Evolutionary conservation across 1,140 invertebrate species (phyloP), one percentile per base, ranked within the genome.

Genomic region (Fragariocoptes setiger): DNA sequence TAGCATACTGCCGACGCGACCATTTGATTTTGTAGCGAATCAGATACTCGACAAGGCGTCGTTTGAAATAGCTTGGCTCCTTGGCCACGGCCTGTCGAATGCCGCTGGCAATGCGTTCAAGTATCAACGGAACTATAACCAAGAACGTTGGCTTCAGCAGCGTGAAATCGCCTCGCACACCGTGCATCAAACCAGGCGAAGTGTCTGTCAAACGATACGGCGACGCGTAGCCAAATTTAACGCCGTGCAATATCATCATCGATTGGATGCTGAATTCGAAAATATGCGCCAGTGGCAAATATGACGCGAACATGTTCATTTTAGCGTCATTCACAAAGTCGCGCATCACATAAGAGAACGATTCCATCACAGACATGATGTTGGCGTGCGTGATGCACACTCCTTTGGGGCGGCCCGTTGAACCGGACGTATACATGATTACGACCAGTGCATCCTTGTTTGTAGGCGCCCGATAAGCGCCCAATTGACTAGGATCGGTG

Each of bases 401-500:
- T n/a, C n/a, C 58, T 59, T 86, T 85, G 0, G 80, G 80, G 40
- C 73, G 69, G 21, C 83, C 83, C 0, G 83, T 90, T 0, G 78
- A 85, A 1, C 83, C 83, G 46, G 76, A 80, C 1, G 83, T 90
- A 61, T 88, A 90, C 83, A 90, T 90, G 22, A 88, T 76, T 48
- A 90, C 80, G 18, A 80, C 79, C 13, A 68, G 71, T 50, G 88
- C 79, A 4, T 70, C 60, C n/a, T n/a, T n/a, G n/a, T n/a, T n/a
- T n/a, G n/a, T n/a, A n/a, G n/a, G n/a, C n/a, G n/a, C n/a, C n/a
- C n/a, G n/a, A n/a, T n/a, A n/a, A n/a, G n/a, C n/a, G n/a, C n/a
- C n/a, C n/a, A n/a, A n/a, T n/a, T n/a, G n/a, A n/a, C n/a, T n/a
- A n/a, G n/a, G n/a, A 2, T 15, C 17, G 3, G 12, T 37, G 13